Percentiles rank a stretch among this genome's conserved stretches.
These are phyloP conservation scores for Anthoscopus minutus DNA, from an alignment of 2,113 vertebrate genomes.

Conservation along the genomic window DNA sequence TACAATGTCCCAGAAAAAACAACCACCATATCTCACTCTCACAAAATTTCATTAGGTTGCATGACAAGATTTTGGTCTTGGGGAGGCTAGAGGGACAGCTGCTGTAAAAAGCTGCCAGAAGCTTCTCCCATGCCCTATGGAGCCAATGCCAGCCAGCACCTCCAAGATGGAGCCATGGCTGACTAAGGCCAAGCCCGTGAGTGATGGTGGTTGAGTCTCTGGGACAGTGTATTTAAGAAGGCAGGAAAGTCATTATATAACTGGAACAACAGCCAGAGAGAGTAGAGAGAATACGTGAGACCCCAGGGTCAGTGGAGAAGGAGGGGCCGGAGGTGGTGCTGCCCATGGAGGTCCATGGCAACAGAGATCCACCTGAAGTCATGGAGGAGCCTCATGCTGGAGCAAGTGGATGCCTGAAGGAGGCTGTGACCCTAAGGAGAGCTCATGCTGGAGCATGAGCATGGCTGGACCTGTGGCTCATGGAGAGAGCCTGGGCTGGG, in stretches of 20 bases:
- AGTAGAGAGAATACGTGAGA: background rate
- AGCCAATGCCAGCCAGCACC: background rate
- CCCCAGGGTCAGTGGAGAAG: background rate
- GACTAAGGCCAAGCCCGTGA: background rate
- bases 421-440: background rate
- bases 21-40: background rate
- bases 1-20: background rate
- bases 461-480: no score
- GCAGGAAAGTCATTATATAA: background rate
- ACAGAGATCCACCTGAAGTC: background rate
- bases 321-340: background rate
- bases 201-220: rapidly evolving
- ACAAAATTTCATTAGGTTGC: background rate
- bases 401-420: background rate
- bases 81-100: background rate
- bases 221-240: background rate
- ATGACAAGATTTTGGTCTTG: background rate
- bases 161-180: rapidly evolving
- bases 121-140: background rate
- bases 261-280: background rate
- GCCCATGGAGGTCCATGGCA: background rate
- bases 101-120: background rate
- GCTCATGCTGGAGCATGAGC: background rate
- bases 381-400: background rate
- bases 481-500: background rate